Evolutionary conservation across 2,888 invertebrate species (phyloP).

Genomic region (Drosophila aldrichi): DNA sequence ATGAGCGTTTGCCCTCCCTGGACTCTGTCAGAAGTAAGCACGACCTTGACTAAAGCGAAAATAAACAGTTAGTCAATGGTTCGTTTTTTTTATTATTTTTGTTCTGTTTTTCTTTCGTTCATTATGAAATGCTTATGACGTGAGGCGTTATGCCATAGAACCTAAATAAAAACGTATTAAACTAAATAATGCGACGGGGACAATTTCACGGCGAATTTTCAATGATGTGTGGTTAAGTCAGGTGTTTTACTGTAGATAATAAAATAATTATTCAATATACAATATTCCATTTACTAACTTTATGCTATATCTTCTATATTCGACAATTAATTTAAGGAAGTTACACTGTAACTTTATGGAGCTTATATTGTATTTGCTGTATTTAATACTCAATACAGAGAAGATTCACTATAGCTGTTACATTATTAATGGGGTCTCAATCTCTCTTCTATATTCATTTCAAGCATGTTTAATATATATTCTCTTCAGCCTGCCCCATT

Average conservation of each 20-base stretch:
- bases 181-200: neutral
- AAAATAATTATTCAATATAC: too few species aligned
- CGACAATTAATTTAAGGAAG: neutral
- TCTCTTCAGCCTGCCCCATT: neutral
- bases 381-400: neutral
- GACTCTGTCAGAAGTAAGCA: neutral
- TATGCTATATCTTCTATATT: neutral
- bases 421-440: neutral
- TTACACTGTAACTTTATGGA: neutral
- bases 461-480: neutral
- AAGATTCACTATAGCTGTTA: neutral
- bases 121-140: neutral
- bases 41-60: neutral
- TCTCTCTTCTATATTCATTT: neutral
- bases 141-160: neutral
- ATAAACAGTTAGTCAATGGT: neutral
- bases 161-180: neutral
- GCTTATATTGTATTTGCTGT: too few species aligned
- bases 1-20: slow-evolving; percentile 1
- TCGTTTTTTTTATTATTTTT: neutral
- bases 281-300: neutral
- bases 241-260: too few species aligned
- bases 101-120: neutral
- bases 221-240: neutral
- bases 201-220: neutral